Base-by-base conservation (phyloP, 1,140 invertebrate species). In the Drosophila novamexicana region DNA sequence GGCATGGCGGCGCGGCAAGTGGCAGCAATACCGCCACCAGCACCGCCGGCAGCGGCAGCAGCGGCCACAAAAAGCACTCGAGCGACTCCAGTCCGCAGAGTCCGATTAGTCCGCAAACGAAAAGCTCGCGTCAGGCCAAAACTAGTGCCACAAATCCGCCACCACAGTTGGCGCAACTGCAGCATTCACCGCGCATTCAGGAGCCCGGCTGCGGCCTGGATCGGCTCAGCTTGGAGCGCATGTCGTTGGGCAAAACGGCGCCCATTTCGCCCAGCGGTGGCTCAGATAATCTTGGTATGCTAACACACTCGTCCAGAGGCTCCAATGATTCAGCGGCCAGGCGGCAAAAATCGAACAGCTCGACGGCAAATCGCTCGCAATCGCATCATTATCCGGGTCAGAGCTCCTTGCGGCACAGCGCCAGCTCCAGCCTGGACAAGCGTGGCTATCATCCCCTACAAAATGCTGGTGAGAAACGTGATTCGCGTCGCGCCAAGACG, bases 361-460 rank as follows among this genome's bases (percentile, higher is more conserved):
- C 84, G 0, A 84, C 88, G 6, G 79, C 77, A 7, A 90, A 82
- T 59, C 84, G 84, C 0, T 77, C 86, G 18, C 77, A 85, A 29
- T 52, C 81, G 2, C 81, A 81, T 50, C 81, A 84, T 47, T 83
- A 70, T 63, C 47, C 75, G 4, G 75, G 76, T 2, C 85, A 89
- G 53, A 74, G 86, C 14, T 85, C 89, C 2, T 36, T 91, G 58
- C 63, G 89, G 5, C 84, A 91, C 62, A 90, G 91, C 36, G 79
- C 79, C 66, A 89, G 84, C 52, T 77, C 91, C 22, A 92, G 91
- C 56, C 52, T 92, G 66, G 94, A 94, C 74, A 94, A 94, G 10
- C 92, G 93, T 10, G 79, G 75, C 56, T 88, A 79, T 45, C 72
- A 88, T 50, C 79, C 93, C 29, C 93, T 93, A 1, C 93, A 94